phyloP scores from a whole-genome alignment of 2,113 vertebrate species.

The Crotalus horridus region DNA sequence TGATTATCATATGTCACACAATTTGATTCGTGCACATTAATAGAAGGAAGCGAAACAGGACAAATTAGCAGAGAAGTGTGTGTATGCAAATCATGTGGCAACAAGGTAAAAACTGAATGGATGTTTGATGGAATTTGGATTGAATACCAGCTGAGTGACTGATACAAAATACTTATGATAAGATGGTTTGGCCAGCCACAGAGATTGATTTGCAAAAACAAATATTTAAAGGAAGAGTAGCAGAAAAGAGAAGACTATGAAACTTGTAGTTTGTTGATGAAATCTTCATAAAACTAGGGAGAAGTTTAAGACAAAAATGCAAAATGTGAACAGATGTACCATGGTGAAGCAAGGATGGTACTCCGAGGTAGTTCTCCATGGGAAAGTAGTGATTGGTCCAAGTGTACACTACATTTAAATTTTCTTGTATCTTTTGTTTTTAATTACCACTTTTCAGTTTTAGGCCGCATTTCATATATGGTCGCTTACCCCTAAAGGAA shows the following conservation, averaged over 20 bases:
- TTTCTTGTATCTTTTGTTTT: not conserved
- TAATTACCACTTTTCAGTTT: not conserved
- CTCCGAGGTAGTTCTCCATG: not conserved
- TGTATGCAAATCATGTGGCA: not conserved
- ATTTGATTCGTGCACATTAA: not conserved
- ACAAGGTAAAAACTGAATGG: not conserved
- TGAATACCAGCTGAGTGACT: not conserved
- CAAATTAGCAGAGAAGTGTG: not conserved
- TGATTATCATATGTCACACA: not conserved
- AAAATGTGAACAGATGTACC: not conserved
- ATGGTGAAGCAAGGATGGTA: not conserved
- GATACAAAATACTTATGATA: not conserved
- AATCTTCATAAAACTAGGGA: not conserved
- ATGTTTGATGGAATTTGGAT: not conserved
- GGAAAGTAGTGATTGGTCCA: not conserved
- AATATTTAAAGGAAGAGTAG: not conserved
- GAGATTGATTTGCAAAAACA: not conserved
- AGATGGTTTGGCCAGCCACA: no score
- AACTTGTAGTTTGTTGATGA: not conserved
- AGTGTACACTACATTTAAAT: not conserved
- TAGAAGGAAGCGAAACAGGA: not conserved
- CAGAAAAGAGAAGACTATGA: not conserved
- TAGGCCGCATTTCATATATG: not conserved
- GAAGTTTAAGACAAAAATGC: not conserved
- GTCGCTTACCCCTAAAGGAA: not conserved